These are phyloP conservation scores for Drosophila atripex DNA, from an alignment of 2,888 invertebrate genomes.

Conservation along the genomic window DNA sequence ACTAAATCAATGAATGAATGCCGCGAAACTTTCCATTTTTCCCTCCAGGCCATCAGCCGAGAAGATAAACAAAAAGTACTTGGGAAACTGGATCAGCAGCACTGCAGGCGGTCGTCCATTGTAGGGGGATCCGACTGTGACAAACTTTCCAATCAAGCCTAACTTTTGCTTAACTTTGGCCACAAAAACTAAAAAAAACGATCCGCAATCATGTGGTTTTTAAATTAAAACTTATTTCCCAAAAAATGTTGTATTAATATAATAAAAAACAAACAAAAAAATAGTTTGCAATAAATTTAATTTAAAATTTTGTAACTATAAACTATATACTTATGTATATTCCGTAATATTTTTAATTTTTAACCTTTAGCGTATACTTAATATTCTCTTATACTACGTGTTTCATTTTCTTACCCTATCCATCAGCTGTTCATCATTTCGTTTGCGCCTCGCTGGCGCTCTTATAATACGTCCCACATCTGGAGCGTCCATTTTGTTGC, in stretches of 20 bases:
- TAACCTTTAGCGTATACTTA: neutral
- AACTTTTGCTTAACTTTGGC: neutral
- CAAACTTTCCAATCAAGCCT: constrained; percentile 24
- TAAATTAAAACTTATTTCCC: neutral
- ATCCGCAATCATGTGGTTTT: neutral
- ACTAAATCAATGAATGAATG: constrained; percentile 34
- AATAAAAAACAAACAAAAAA: too few species aligned
- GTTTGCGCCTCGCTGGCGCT: constrained; percentile 91
- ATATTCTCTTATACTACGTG: neutral
- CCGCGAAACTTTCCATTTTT: constrained; percentile 66
- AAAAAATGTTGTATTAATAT: too few species aligned
- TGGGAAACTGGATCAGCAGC: constrained; percentile 69
- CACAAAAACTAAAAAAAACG: neutral
- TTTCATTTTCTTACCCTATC: constrained; percentile 88
- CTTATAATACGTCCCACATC: constrained; percentile 87
- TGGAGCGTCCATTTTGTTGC: constrained; percentile 69
- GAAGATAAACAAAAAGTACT: constrained; percentile 36
- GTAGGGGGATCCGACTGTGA: constrained; percentile 35
- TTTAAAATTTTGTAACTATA: too few species aligned
- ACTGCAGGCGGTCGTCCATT: constrained; percentile 53
- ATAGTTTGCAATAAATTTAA: too few species aligned
- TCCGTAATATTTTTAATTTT: neutral
- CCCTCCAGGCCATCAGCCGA: constrained; percentile 23
- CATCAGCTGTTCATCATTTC: constrained; percentile 90
- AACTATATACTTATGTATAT: too few species aligned